Base-by-base conservation (phyloP, 2,888 invertebrate genomes). In the Drosophila setosimentum region DNA sequence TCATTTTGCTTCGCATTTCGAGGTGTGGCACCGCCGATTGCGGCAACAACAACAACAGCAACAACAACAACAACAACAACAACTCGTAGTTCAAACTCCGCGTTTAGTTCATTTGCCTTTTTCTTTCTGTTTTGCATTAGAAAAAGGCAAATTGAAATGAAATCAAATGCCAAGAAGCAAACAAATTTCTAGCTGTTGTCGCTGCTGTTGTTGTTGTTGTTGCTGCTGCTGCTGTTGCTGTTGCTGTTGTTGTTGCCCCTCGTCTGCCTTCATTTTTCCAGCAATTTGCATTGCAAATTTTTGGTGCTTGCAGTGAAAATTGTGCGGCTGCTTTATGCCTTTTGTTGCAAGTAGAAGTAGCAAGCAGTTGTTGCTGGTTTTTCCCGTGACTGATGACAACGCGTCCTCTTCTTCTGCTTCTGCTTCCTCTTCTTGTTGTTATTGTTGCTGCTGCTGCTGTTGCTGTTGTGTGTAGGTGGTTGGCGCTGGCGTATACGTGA, bases 41-140 rank as follows among this genome's bases (percentile, higher is more conserved):
- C 68, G 66, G 74, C 77, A 63, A 62, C 80, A 73, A 61, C 73
- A 69, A 54, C 42, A 40, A 40, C 37, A 55, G 62, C 72, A 70
- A 61, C 35, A 18, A 35, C 35, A 11, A 54, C 77, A 65, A 50
- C 42, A 40, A 40, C 60, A 64, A 59, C 71, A 64, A 54, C 85
- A 65, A 73, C 64, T 66, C 64, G 62, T 64, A 87, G 86, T 89
- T 89, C 89, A 89, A 90, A 87, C 85, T 90, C 80, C 80, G 90
- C 85, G 82, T 83, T 89, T 90, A 86, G 90, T 87, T 87, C 91
- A 91, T 87, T 87, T 87, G 90, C 91, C 89, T 89, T 72, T 82
- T 80, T 80, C 74, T n/a, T 11, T 18, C 7, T 8, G n/a, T n/a
- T 50, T 55, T 71, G 89, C 88, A 84, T 91, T 87, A 86, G 87